Conservation (phyloP, 2,888 invertebrate species). For the Stegophylla sp. region DNA sequence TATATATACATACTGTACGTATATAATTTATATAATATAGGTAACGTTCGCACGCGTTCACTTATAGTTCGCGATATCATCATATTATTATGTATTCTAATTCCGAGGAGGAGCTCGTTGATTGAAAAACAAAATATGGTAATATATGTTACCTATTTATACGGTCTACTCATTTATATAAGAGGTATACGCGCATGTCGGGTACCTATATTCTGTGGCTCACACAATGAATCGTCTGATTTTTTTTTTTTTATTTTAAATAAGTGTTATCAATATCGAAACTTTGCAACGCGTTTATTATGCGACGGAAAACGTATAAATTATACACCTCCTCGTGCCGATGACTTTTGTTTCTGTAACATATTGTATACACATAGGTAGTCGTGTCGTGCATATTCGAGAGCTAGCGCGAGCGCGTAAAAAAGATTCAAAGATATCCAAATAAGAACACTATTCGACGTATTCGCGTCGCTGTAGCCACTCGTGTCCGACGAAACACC, state of each 20-base stretch:
- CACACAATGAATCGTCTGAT: too few relatives aligned
- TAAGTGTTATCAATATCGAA: too few relatives aligned
- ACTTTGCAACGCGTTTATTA: background rate
- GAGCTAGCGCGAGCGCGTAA: background rate
- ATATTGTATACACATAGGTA: background rate
- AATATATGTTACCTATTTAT: background rate
- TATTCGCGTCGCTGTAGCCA: background rate
- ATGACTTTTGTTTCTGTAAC: constrained; percentile 36
- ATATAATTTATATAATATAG: background rate
- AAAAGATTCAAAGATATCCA: constrained; percentile 42
- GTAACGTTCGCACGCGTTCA: background rate
- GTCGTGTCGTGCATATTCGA: constrained; percentile 26
- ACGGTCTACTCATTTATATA: background rate
- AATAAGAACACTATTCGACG: constrained; percentile 40
- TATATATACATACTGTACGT: too few relatives aligned
- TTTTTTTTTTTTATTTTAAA: background rate
- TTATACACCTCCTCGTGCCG: constrained; percentile 30
- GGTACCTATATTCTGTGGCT: too few relatives aligned
- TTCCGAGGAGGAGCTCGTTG: background rate
- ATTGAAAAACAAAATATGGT: constrained; percentile 6
- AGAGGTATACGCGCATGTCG: too few relatives aligned
- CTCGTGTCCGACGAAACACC: constrained; percentile 24
- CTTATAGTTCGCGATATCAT: background rate
- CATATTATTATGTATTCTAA: background rate
- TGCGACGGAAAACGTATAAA: constrained; percentile 33